Evolutionary conservation across 2,888 invertebrate species (phyloP).

Genomic region (Drosophila sordidula): DNA sequence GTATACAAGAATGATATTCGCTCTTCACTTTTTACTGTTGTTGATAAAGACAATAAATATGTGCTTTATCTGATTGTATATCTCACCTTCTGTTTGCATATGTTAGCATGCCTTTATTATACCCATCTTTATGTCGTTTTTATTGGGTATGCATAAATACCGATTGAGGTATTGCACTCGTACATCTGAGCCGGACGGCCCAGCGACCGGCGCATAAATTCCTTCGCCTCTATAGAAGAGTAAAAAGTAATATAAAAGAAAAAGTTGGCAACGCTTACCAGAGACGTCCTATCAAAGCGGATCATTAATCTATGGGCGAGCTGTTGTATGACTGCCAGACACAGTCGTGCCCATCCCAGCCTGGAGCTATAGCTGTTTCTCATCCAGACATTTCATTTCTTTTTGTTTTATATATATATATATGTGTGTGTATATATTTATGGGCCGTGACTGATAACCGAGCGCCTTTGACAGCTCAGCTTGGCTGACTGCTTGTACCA

Average conservation of each 20-base stretch:
- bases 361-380: conserved; percentile 22
- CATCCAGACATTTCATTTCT: conserved; percentile 26
- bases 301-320: conserved; percentile 32
- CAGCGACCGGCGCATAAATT: conserved; percentile 14
- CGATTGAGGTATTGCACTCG: conserved; percentile 6
- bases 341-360: conserved; percentile 16
- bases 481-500: conserved; percentile 29
- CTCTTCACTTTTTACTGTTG: neutral
- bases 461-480: conserved; percentile 60
- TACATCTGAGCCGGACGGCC: neutral
- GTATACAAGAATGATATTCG: neutral
- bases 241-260: neutral
- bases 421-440: conserved; percentile 23
- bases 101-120: neutral
- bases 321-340: conserved; percentile 18
- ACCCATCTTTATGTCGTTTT: neutral
- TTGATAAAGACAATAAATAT: neutral
- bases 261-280: conserved; percentile 13
- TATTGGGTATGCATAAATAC: neutral
- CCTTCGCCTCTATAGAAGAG: conserved; percentile 4
- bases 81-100: neutral
- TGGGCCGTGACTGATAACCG: conserved; percentile 56
- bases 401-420: conserved; percentile 10
- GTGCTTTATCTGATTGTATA: neutral
- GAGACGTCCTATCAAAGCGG: conserved; percentile 7